Evolutionary conservation across 2,113 vertebrate genomes (phyloP).

Genomic region (Fukomys damarensis): DNA sequence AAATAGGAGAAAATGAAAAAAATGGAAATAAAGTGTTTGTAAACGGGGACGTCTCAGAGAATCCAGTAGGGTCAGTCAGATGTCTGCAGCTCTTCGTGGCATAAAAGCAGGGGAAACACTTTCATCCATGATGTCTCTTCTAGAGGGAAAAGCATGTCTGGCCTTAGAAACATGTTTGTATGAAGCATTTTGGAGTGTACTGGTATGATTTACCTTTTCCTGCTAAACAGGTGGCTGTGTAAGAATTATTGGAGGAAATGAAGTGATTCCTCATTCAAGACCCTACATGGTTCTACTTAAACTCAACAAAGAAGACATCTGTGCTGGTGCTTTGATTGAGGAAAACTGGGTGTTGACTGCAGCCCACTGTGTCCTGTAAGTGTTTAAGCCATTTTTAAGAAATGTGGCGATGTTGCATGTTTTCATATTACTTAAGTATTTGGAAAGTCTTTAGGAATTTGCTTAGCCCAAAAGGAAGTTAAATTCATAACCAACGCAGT

Average conservation of each 20-base stretch:
- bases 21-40: too few relatives aligned
- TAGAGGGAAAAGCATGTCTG: not conserved
- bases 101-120: rapidly evolving
- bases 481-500: not conserved
- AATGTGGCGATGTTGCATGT: not conserved
- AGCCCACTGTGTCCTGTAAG: conserved; percentile 86
- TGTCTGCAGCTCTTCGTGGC: not conserved
- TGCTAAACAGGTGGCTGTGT: conserved; percentile 79
- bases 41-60: too few relatives aligned
- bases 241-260: conserved; percentile 84
- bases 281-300: conserved; percentile 86
- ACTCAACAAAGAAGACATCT: rapidly evolving
- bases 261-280: conserved; percentile 83
- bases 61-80: not conserved
- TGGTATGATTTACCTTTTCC: conserved; percentile 18
- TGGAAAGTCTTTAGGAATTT: not conserved
- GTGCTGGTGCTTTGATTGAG: conserved; percentile 86
- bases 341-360: conserved; percentile 88
- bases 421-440: not conserved
- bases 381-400: not conserved
- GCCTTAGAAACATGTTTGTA: not conserved
- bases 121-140: not conserved
- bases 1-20: too few relatives aligned
- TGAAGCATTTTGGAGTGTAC: not conserved
- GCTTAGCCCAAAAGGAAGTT: not conserved